Evolutionary conservation across 2,888 invertebrate species (phyloP), one percentile per base, ranked within the genome.

Genomic region (Danaus chrysippus): DNA sequence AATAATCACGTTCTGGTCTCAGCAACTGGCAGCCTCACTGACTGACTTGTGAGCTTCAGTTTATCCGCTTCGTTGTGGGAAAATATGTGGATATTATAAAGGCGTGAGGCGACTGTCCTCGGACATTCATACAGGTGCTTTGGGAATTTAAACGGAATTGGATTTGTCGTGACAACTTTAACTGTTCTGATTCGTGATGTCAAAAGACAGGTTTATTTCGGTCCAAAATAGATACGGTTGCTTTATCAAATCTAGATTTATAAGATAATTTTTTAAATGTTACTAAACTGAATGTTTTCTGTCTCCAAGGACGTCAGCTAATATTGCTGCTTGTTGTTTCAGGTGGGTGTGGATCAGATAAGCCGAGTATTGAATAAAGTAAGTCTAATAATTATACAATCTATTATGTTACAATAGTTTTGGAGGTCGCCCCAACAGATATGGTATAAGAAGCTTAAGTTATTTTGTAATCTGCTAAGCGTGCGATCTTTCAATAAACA

Each of bases 261-360:
- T 44, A 34, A 13, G 10, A 34, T n/a, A 10, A 57, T 23, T 23
- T 43, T 5, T 59, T 46, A 46, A 49, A 19, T 19, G n/a, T 56
- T 42, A 46, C 42, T n/a, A 49, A 60, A 56, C 56, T 55, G 44
- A 49, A 41, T 46, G 41, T 17, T 17, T 49, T 49, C 8, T 49
- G n/a, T 11, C 17, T 34, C 54, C 34, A 63, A 63, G 63, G 63
- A 17, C 57, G 44, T 54, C 57, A 60, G 54, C 42, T 60, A 63
- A 63, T 63, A 34, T 17, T 41, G 42, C n/a, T 61, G 61, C 54
- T 62, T 59, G 49, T 64, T 64, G 66, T 66, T 66, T 53, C 64
- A 66, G 66, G 66, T 66, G 66, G 64, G 61, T 64, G 66, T 61
- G 66, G 59, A 60, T 62, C 64, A 53, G 58, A 66, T 64, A 61